These are phyloP conservation scores for Saccopteryx leptura DNA, from an alignment of 2,113 vertebrate genomes.

Conservation along the genomic window DNA sequence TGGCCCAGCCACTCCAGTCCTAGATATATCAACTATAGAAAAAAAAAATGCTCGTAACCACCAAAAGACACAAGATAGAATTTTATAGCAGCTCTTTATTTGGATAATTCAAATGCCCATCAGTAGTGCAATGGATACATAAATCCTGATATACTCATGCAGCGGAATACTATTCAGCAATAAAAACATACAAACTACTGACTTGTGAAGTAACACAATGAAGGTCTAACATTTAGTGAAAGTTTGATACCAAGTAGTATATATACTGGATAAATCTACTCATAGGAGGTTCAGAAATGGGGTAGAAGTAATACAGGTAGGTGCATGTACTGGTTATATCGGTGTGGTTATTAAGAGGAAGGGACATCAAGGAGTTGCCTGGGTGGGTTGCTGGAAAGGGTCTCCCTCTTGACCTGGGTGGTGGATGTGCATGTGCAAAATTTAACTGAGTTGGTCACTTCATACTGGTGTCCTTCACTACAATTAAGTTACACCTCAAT, in stretches of 20 bases:
- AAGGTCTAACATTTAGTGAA: neutral
- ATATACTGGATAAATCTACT: neutral
- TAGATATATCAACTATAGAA: neutral
- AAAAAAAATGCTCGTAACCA: neutral
- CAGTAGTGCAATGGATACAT: neutral
- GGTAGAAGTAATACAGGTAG: neutral
- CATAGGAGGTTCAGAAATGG: neutral
- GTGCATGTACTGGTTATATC: accelerated
- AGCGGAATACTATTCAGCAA: neutral
- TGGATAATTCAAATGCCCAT: neutral
- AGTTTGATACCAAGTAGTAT: neutral
- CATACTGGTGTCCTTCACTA: neutral
- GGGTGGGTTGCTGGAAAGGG: neutral
- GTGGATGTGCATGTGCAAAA: neutral
- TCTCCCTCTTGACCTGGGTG: neutral
- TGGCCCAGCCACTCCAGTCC: neutral
- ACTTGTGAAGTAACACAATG: neutral
- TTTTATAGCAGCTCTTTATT: neutral
- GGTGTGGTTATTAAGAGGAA: neutral
- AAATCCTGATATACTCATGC: neutral
- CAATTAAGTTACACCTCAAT: neutral
- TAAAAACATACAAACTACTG: neutral
- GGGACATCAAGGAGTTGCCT: accelerated
- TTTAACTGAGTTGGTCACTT: neutral
- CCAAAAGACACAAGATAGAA: constrained; percentile 19